Evolutionary conservation across 2,888 invertebrate genomes (phyloP), one percentile per base, ranked within the genome.

Genomic region (Eristalinus aeneus): DNA sequence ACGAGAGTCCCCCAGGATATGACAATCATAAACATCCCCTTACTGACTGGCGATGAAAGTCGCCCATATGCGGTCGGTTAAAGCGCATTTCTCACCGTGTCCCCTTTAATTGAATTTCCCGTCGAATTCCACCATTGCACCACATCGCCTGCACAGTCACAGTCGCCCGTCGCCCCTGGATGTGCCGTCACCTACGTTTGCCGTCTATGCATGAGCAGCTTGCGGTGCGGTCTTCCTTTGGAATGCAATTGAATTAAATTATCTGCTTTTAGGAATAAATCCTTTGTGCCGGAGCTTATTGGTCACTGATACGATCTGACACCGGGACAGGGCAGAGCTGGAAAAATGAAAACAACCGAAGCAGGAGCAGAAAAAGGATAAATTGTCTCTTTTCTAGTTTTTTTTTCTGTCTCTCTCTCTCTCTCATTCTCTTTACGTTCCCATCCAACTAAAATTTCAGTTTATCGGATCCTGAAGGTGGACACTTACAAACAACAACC

Each of bases 161-260:
- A n/a, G n/a, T n/a, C 8, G 16, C 46, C 9, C n/a, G 46, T 46
- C 46, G 46, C 16, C 46, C 46, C 16, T 46, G 46, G 46, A 46
- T 39, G 27, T 32, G 23, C 56, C n/a, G 11, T 36, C 27, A 31
- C 36, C 31, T 81, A 46, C 34, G 67, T 31, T 68, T 36, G 39
- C 54, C 36, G 22, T 36, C 31, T 63, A 54, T 72, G 75, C 63
- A 67, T 85, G 64, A 73, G 85, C 76, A 27, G 27, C 27, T 27
- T 27, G 27, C 67, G 58, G 73, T 76, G 76, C 46, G 81, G 77
- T 78, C 65, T 82, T 60, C 77, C 74, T 86, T 82, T 80, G 85
- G 80, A 82, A 86, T 86, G 86, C 86, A 86, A 86, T 86, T 86
- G 86, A 86, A 86, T 86, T 86, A 86, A 86, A 86, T 86, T 86